Evolutionary conservation across 2,888 invertebrate species (phyloP).

Genomic region (Megamerina dolium): DNA sequence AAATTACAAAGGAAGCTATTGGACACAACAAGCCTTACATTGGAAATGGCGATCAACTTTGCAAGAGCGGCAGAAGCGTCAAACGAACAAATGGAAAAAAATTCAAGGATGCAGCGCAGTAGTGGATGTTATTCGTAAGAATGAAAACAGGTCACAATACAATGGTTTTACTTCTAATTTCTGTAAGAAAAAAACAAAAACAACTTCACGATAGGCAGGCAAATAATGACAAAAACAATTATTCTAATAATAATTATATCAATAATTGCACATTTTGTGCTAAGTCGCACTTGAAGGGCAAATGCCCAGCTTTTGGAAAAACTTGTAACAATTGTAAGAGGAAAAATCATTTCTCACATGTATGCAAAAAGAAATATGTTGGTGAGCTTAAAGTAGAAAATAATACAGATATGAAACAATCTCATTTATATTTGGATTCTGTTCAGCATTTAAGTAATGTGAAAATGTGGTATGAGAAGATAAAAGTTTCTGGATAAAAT

Average conservation of each 20-base stretch:
- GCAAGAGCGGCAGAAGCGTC: conserved; percentile 8
- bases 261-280: conserved; percentile 6
- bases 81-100: conserved; percentile 6
- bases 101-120: conserved; percentile 6
- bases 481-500: conserved; percentile 2
- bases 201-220: no score
- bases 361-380: conserved; percentile 3
- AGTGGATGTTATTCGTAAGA: conserved; percentile 1
- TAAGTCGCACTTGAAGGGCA: conserved; percentile 5
- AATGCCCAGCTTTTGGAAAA: conserved; percentile 11
- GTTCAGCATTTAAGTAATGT: conserved; percentile 3
- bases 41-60: conserved; percentile 5
- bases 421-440: conserved; percentile 9
- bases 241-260: no score
- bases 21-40: conserved; percentile 6
- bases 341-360: conserved; percentile 8
- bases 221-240: not conserved
- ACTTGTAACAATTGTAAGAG: conserved; percentile 7
- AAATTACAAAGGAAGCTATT: no score
- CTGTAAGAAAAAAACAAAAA: not conserved
- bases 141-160: not conserved
- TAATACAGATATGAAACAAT: not conserved
- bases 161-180: not conserved
- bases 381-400: conserved; percentile 6
- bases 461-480: conserved; percentile 11